A percentile compares a stretch with the other conserved stretches of the same genome.
Conservation (phyloP, 2,113 vertebrate genomes). For the Serilophus lunatus region DNA sequence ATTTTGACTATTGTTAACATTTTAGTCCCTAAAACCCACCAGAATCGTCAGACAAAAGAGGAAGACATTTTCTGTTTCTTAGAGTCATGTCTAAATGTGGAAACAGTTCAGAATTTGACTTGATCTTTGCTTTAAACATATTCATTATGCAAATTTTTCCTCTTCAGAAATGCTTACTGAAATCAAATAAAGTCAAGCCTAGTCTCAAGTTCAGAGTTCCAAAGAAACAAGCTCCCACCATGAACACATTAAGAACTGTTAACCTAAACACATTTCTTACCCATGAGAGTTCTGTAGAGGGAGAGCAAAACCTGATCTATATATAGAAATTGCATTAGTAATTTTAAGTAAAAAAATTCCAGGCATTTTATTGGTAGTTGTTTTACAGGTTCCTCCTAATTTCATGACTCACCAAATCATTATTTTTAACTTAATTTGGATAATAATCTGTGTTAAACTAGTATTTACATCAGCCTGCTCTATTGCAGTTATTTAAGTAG, state of each 20-base stretch:
- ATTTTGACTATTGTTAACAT: neutral
- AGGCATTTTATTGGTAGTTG: neutral
- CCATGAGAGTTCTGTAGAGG: neutral
- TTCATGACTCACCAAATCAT: neutral
- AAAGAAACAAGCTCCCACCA: neutral
- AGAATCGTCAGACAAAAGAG: neutral
- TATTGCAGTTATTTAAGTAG: neutral
- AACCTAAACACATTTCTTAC: neutral
- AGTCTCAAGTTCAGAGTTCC: neutral
- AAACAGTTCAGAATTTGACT: neutral
- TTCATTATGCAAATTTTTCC: neutral
- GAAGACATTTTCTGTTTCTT: neutral
- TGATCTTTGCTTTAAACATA: neutral
- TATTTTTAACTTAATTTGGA: neutral
- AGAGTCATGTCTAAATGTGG: neutral
- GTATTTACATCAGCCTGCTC: neutral
- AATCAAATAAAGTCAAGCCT: neutral
- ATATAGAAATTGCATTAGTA: neutral
- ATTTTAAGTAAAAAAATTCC: neutral
- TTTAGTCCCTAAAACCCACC: neutral
- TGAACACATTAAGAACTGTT: fast-evolving
- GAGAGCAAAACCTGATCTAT: neutral
- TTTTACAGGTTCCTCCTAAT: neutral
- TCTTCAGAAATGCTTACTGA: neutral
- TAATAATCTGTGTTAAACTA: neutral